Conservation (phyloP, 1,140 invertebrate species). For the Phenacoccus solenopsis region DNA sequence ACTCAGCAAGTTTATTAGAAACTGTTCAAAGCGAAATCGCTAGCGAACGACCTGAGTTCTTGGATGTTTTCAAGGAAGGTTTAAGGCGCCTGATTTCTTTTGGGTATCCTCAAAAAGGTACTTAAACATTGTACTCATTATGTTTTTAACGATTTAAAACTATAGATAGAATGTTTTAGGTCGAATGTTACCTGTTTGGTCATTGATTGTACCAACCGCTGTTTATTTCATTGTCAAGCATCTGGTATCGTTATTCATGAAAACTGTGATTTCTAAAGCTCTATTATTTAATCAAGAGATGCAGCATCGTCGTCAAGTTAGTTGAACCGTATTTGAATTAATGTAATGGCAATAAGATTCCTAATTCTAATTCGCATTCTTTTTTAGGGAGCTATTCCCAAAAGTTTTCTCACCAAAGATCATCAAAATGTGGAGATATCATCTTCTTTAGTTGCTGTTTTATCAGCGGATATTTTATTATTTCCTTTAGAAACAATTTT, state of each 20-base stretch:
- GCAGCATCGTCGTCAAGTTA: background rate
- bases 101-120: conserved; percentile 58
- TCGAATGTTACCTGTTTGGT: conserved; percentile 79
- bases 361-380: background rate
- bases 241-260: conserved; percentile 48
- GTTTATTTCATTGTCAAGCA: conserved; percentile 60
- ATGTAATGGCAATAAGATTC: too few relatives aligned
- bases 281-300: conserved; percentile 17
- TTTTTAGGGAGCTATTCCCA: conserved; percentile 47
- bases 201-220: conserved; percentile 71
- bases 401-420: conserved; percentile 39
- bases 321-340: background rate
- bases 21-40: conserved; percentile 94
- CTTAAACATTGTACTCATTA: background rate
- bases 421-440: conserved; percentile 57
- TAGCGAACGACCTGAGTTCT: conserved; percentile 78
- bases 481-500: conserved; percentile 88
- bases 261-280: conserved; percentile 37
- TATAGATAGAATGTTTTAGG: too few relatives aligned
- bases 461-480: conserved; percentile 69
- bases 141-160: background rate
- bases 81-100: conserved; percentile 68
- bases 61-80: conserved; percentile 85
- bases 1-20: conserved; percentile 84
- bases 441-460: conserved; percentile 40